A percentile compares a stretch with the other conserved stretches of the same genome.
phyloP scores from a whole-genome alignment of 2,888 invertebrate species.

The Drosophila cognata region DNA sequence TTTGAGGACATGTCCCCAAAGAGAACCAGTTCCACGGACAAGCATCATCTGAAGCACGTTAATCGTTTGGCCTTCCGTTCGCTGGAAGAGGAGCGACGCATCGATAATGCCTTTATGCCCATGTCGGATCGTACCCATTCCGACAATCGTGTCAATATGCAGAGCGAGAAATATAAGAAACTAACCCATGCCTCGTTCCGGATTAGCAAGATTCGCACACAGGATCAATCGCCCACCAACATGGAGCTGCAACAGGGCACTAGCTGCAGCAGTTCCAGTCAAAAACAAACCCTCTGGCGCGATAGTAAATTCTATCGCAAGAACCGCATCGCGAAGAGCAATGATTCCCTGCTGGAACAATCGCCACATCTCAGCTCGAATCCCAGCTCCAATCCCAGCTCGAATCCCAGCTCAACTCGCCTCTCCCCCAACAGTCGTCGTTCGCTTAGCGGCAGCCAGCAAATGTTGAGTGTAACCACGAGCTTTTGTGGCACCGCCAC shows the following conservation, averaged over 20 bases:
- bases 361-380: constrained; percentile 72
- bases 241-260: constrained; percentile 76
- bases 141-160: constrained; percentile 84
- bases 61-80: constrained; percentile 84
- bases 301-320: constrained; percentile 85
- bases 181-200: constrained; percentile 84
- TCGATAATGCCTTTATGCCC: constrained; percentile 85
- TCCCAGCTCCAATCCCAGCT: constrained; percentile 59
- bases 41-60: constrained; percentile 83
- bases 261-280: constrained; percentile 67
- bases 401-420: constrained; percentile 67
- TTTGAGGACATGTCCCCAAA: constrained; percentile 85
- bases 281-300: constrained; percentile 84
- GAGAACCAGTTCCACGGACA: constrained; percentile 58
- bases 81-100: constrained; percentile 85
- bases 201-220: constrained; percentile 80
- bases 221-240: constrained; percentile 61
- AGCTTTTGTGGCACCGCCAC: constrained; percentile 80
- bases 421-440: constrained; percentile 80
- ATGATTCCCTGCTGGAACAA: constrained; percentile 84
- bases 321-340: constrained; percentile 85
- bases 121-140: constrained; percentile 84
- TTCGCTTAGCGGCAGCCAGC: constrained; percentile 64
- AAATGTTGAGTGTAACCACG: constrained; percentile 75
- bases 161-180: constrained; percentile 85